Evolutionary conservation across 2,797 vertebrate species (phyloP), one percentile per base, ranked within the genome.

Genomic region (Scleropages formosus): DNA sequence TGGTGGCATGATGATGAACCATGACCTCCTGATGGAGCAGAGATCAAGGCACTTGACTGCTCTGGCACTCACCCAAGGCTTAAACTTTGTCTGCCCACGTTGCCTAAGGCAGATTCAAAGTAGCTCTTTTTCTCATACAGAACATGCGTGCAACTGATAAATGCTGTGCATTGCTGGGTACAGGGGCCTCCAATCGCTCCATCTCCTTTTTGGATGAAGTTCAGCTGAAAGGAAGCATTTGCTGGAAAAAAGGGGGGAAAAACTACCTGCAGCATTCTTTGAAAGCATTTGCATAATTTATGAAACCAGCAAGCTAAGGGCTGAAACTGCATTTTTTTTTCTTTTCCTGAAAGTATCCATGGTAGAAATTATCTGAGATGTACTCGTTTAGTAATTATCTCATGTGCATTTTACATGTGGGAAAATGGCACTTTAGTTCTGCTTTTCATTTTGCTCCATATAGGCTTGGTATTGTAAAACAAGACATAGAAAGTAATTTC

Each of bases 1-100:
- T 49, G 46, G n/a, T 51, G 66, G 46, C 66, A 39, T 68, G 46
- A 51, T n/a, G n/a, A 10, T 68, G 39, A 47, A 46, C 66, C 20
- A n/a, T 13, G 12, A 2, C 20, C 20, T 49, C n/a, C n/a, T n/a
- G n/a, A 8, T 24, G 31, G 49, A 68, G 22, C n/a, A 7, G n/a
- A 9, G 46, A 49, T 2, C 46, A 0, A 20, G n/a, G 44, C 20
- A 46, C 24, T 20, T 47, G 20, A 22, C 39, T 24, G 66, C 46
- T 15, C 61, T 61, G 61, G 20, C 11, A 20, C 12, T 13, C 8
- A 44, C 46, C n/a, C n/a, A 47, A 66, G 49, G 10, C 46, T 20
- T 61, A 20, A 61, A 1, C 18, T 16, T 4, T 12, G 73, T 71
- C n/a, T 69, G 18, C n/a, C 49, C 12, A 69, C 44, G 8, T 51